phyloP scores from a whole-genome alignment of 2,888 invertebrate species.

The Sinhomidia bicolor region DNA sequence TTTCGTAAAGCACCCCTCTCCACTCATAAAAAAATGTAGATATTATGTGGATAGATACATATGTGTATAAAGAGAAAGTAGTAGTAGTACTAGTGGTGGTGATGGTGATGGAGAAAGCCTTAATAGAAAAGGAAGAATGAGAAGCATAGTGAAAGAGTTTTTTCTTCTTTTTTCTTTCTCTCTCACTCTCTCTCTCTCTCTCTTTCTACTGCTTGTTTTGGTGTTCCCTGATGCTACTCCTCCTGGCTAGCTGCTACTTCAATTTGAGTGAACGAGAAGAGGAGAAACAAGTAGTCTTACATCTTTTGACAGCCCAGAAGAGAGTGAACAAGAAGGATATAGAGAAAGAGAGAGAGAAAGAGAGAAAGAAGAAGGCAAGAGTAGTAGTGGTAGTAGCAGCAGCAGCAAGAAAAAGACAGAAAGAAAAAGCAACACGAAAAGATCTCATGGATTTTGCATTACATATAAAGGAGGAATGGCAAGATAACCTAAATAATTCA shows the following conservation, averaged over 20 bases:
- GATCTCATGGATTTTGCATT: constrained; percentile 74
- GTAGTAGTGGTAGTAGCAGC: no score
- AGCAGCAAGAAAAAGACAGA: constrained; percentile 10
- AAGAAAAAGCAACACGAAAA: constrained; percentile 69
- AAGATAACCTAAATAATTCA: constrained; percentile 76
- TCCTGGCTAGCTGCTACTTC: constrained; percentile 46
- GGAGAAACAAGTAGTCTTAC: constrained; percentile 63
- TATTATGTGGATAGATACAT: constrained; percentile 1
- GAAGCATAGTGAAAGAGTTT: constrained; percentile 37
- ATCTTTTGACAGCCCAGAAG: constrained; percentile 65
- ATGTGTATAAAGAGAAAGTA: no score
- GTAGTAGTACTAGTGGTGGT: not conserved
- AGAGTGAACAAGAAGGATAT: constrained; percentile 48
- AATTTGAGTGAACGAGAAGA: constrained; percentile 62
- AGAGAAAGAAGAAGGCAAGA: constrained; percentile 54
- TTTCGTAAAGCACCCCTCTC: not conserved
- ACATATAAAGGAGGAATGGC: constrained; percentile 73
- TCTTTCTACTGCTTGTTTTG: not conserved
- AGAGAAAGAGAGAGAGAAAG: constrained; percentile 1
- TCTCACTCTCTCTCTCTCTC: not conserved
- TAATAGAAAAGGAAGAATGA: constrained; percentile 27
- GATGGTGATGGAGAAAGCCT: not conserved
- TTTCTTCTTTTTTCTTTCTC: not conserved
- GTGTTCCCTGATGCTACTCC: no score
- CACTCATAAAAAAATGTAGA: constrained; percentile 42